Percentiles rank a stretch among this genome's conserved stretches.
Conservation (phyloP, 1,140 invertebrate species). For the Euwallacea similis region DNA sequence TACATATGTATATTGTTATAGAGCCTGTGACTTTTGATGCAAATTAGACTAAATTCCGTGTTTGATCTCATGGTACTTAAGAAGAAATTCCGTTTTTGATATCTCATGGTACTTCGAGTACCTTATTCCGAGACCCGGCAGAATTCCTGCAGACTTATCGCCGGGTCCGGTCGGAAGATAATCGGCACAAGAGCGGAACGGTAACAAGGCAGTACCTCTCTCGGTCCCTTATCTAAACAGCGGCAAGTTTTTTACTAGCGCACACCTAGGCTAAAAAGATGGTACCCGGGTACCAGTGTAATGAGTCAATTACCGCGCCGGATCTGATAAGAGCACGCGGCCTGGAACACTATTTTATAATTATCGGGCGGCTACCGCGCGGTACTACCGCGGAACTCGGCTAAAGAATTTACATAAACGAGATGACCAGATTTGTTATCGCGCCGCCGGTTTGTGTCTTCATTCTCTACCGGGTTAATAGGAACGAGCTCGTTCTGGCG, state of each 20-base stretch:
- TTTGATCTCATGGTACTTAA: too few species aligned
- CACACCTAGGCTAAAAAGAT: conserved; percentile 13
- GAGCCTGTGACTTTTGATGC: too few species aligned
- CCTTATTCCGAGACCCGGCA: too few species aligned
- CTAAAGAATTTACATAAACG: conserved; percentile 22
- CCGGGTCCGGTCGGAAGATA: conserved; percentile 11
- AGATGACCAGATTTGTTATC: conserved; percentile 26
- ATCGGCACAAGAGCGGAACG: conserved; percentile 17
- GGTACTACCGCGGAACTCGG: conserved; percentile 15
- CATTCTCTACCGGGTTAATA: conserved; percentile 13
- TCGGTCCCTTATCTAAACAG: conserved; percentile 18
- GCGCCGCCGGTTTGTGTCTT: conserved; percentile 4
- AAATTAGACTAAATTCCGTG: too few species aligned
- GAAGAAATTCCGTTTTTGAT: too few species aligned
- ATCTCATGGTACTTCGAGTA: too few species aligned
- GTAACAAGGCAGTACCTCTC: conserved; percentile 26
- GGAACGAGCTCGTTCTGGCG: background rate
- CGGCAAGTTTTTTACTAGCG: conserved; percentile 18
- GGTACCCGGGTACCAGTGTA: conserved; percentile 14
- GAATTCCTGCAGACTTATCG: conserved; percentile 12
- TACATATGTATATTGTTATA: too few species aligned
- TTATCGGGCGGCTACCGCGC: conserved; percentile 17
- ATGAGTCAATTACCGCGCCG: conserved; percentile 21
- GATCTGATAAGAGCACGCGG: conserved; percentile 20
- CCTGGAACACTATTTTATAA: conserved; percentile 28